These are phyloP conservation scores for Embiotoca jacksoni DNA, from an alignment of 2,113 vertebrate species.

Conservation along the genomic window DNA sequence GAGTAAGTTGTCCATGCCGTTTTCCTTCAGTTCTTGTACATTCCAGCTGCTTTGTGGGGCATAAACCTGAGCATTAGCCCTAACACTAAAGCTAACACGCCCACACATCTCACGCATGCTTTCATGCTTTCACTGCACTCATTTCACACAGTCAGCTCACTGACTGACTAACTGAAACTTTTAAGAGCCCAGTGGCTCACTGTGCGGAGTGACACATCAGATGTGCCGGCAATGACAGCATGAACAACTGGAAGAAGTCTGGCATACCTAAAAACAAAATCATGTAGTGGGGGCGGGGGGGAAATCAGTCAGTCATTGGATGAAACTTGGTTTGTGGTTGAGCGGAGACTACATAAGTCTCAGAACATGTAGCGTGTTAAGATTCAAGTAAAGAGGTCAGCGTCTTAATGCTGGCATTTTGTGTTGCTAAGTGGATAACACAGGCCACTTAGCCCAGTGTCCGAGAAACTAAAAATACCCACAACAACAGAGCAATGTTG, in stretches of 20 bases:
- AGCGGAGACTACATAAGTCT: not conserved
- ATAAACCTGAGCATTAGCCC: slow-evolving; percentile 74
- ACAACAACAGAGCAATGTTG: slow-evolving; percentile 46
- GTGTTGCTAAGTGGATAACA: slow-evolving; percentile 53
- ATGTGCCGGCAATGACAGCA: slow-evolving; percentile 62
- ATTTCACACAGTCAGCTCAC: slow-evolving; percentile 74
- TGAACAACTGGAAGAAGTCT: slow-evolving; percentile 29
- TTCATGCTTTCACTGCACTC: slow-evolving; percentile 81
- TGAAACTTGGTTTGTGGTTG: slow-evolving; percentile 32
- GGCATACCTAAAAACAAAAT: slow-evolving; percentile 52
- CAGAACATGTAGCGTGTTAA: slow-evolving; percentile 16
- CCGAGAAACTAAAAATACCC: slow-evolving; percentile 57
- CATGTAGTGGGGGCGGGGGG: slow-evolving; percentile 7
- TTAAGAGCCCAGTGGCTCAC: slow-evolving; percentile 50
- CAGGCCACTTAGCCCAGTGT: slow-evolving; percentile 35
- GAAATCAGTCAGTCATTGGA: slow-evolving; percentile 37
- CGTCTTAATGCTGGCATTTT: slow-evolving; percentile 16
- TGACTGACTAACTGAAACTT: slow-evolving; percentile 52
- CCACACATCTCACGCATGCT: slow-evolving; percentile 81
- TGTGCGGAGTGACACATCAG: slow-evolving; percentile 65
- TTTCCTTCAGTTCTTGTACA: slow-evolving; percentile 77
- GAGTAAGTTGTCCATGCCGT: slow-evolving; percentile 47
- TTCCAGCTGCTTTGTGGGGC: slow-evolving; percentile 80
- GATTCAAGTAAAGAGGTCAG: not conserved
- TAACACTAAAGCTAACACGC: slow-evolving; percentile 76